phyloP scores from a whole-genome alignment of 2,888 invertebrate species.

The Trissolcus brochymenae region DNA sequence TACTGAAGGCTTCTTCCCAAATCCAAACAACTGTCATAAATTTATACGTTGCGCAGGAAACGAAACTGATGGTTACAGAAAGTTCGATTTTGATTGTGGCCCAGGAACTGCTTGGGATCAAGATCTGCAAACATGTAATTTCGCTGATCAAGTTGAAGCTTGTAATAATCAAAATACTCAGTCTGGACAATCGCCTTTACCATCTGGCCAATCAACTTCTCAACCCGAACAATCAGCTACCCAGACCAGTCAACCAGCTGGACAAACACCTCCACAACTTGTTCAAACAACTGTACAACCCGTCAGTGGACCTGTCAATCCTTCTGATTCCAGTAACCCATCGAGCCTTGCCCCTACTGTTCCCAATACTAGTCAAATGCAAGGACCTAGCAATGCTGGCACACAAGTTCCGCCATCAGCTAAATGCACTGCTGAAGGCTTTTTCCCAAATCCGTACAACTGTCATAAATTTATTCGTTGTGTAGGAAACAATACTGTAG shows the following conservation, averaged over 20 bases:
- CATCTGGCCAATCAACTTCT: no score
- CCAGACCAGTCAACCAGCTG: not conserved
- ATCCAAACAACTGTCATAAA: slow-evolving; percentile 83
- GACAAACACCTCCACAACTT: not conserved
- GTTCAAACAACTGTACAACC: not conserved
- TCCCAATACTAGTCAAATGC: not conserved
- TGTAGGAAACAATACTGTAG: slow-evolving; percentile 80
- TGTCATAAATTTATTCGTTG: slow-evolving; percentile 88
- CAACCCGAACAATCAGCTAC: no score
- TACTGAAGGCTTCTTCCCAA: slow-evolving; percentile 86
- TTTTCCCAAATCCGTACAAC: slow-evolving; percentile 82
- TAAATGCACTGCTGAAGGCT: slow-evolving; percentile 82
- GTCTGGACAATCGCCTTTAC: not conserved
- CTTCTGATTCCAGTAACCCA: not conserved
- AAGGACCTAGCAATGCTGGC: not conserved
- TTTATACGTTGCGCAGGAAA: slow-evolving; percentile 87
- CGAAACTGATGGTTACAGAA: slow-evolving; percentile 79
- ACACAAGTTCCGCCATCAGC: not conserved
- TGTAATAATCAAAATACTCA: slow-evolving; percentile 20
- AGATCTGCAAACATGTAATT: slow-evolving; percentile 83
- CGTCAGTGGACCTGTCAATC: no score
- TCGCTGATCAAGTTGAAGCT: slow-evolving; percentile 71
- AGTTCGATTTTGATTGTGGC: slow-evolving; percentile 85
- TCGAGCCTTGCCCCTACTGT: not conserved
- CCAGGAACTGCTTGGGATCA: slow-evolving; percentile 88